Evolutionary conservation across 2,113 vertebrate genomes (phyloP).

Genomic region (Labeo rohita): DNA sequence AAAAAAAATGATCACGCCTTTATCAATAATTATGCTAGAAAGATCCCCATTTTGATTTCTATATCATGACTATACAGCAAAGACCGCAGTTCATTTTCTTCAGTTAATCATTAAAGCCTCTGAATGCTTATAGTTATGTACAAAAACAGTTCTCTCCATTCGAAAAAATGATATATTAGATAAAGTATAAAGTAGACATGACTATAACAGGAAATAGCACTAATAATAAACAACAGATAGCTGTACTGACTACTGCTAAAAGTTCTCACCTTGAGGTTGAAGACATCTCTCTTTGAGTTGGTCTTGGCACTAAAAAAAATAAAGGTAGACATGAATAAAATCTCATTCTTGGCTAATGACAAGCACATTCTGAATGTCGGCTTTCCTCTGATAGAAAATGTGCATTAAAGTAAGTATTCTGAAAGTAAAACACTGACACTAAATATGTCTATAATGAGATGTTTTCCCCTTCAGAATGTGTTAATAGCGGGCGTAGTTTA

Average conservation of each 20-base stretch:
- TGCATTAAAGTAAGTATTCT: neutral
- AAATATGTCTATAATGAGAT: neutral
- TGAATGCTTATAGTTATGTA: neutral
- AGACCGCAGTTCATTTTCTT: neutral
- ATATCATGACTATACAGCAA: neutral
- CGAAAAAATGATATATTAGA: neutral
- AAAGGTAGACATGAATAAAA: neutral
- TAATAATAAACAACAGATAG: neutral
- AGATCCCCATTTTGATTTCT: neutral
- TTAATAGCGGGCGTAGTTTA: neutral
- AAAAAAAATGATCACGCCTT: neutral
- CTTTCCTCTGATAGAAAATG: neutral
- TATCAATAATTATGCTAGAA: neutral
- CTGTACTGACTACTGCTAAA: neutral
- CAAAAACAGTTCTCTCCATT: neutral
- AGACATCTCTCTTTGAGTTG: constrained; percentile 17
- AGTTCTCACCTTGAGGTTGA: constrained; percentile 32
- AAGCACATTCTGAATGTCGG: neutral
- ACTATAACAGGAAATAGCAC: neutral
- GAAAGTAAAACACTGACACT: neutral
- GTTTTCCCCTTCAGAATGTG: neutral
- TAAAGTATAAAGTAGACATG: neutral
- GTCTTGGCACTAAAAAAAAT: constrained; percentile 45
- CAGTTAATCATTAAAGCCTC: neutral
- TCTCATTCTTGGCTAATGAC: neutral